Evolutionary conservation across 2,888 invertebrate genomes (phyloP), one percentile per base, ranked within the genome.

Genomic region (Apamea monoglypha): DNA sequence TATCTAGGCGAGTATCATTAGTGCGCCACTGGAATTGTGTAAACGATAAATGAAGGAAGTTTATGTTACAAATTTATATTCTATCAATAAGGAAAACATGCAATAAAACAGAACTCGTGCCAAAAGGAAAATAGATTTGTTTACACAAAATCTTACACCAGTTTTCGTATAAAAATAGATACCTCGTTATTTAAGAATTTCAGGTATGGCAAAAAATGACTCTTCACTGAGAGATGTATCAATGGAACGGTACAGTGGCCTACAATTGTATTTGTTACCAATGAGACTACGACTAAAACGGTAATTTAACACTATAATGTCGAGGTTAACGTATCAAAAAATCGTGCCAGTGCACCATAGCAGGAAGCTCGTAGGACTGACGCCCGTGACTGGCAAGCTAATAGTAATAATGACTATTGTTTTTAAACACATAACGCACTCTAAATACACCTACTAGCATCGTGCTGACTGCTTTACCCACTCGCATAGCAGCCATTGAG

Each of bases 321-420:
- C 91, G 92, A 94, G 92, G 94, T 93, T 91, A 92, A 90, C 86
- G 91, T 90, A 91, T 91, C 91, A 87, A 84, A 87, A 90, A 90
- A 91, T 87, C 84, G 90, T 91, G 90, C 76, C 89, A 89, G 85
- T 92, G 91, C 90, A 93, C 84, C 92, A 90, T 91, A 93, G 94
- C 95, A 95, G 96, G 96, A 96, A 96, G 92, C 91, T 84, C 83
- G 88, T 92, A 92, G 92, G 91, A 92, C 92, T 88, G 89, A 86
- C 88, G 92, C 90, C 91, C 92, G 93, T 92, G 93, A 91, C 92
- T 92, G 85, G 92, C 84, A 89, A 92, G 88, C 91, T 91, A 91
- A 92, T 91, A 88, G 90, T 90, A 87, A 90, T 88, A 91, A 90
- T 89, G 88, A 88, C 90, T 89, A 94, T 93, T 94, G 94, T 94